phyloP scores from a whole-genome alignment of 2,888 invertebrate genomes.

The Patella ulyssiponensis region DNA sequence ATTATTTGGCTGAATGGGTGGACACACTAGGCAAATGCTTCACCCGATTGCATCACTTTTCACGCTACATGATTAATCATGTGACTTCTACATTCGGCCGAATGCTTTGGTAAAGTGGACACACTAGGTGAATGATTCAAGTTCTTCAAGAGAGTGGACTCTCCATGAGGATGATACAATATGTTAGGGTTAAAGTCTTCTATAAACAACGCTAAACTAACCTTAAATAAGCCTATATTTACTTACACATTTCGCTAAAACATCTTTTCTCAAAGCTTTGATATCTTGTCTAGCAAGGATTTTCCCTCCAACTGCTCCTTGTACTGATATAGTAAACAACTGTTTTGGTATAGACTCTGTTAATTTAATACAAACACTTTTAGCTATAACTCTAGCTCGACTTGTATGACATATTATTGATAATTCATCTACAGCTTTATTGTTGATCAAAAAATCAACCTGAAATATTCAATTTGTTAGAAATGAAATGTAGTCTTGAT shows the following conservation, averaged over 20 bases:
- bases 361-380: constrained; percentile 80
- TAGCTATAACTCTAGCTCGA: constrained; percentile 72
- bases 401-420: constrained; percentile 84
- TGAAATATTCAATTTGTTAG: constrained; percentile 68
- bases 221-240: background rate
- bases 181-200: too few relatives aligned
- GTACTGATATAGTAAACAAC: constrained; percentile 86
- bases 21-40: too few relatives aligned
- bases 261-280: constrained; percentile 91
- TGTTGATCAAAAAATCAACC: constrained; percentile 86
- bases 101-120: too few relatives aligned
- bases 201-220: too few relatives aligned
- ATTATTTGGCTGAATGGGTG: too few relatives aligned
- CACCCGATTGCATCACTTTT: too few relatives aligned
- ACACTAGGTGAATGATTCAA: too few relatives aligned
- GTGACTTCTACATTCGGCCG: too few relatives aligned
- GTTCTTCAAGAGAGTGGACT: too few relatives aligned
- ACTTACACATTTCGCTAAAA: constrained; percentile 91
- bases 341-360: constrained; percentile 91
- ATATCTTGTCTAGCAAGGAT: constrained; percentile 88
- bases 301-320: constrained; percentile 85
- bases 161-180: too few relatives aligned
- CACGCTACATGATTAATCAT: too few relatives aligned
- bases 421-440: constrained; percentile 85
- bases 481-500: background rate